Conservation (phyloP, 2,113 vertebrate species). For the Procavia capensis region DNA sequence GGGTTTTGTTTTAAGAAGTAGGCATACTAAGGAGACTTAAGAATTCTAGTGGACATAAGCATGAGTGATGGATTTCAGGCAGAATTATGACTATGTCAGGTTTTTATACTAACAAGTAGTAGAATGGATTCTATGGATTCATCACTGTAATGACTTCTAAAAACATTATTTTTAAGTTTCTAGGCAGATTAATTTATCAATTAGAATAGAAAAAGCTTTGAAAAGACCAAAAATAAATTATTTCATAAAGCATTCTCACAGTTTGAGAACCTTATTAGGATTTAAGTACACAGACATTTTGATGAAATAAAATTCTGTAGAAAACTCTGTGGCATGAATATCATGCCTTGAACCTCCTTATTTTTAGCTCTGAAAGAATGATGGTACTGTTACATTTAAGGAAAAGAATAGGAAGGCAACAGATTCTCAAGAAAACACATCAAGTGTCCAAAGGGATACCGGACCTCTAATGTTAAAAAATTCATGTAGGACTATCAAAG, state of each 20-base stretch:
- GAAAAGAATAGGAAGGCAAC: background rate
- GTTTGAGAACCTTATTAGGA: background rate
- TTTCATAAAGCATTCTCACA: background rate
- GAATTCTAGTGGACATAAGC: background rate
- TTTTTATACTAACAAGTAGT: background rate
- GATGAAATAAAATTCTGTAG: background rate
- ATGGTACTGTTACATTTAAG: background rate
- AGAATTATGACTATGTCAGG: background rate
- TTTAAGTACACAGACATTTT: background rate
- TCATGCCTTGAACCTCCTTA: background rate
- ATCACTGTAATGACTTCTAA: background rate
- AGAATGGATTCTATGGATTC: background rate
- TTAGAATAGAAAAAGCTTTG: background rate
- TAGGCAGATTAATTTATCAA: conserved; percentile 26
- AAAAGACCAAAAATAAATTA: conserved; percentile 4
- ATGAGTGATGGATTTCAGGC: background rate
- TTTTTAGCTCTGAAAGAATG: conserved; percentile 13
- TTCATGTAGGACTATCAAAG: background rate
- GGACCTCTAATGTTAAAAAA: background rate
- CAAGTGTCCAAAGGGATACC: background rate
- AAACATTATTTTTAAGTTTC: conserved; percentile 28
- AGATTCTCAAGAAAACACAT: background rate
- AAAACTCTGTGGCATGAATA: background rate
- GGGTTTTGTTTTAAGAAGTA: background rate
- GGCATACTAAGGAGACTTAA: background rate